Evolutionary conservation across 2,888 invertebrate genomes (phyloP).

Genomic region (Lasioglossum villosulum): DNA sequence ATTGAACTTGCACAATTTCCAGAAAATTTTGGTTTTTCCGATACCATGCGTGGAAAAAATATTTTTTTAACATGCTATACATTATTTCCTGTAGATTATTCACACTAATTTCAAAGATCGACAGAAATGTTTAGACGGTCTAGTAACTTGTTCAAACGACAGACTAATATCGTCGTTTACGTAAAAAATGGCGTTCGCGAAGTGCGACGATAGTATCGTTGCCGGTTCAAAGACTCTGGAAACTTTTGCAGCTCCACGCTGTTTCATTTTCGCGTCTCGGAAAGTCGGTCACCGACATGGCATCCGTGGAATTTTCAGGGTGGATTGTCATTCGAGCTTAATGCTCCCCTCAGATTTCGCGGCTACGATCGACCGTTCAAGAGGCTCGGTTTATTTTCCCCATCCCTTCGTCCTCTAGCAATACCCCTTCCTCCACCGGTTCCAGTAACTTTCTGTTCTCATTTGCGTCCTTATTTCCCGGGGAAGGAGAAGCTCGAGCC

Average conservation of each 20-base stretch:
- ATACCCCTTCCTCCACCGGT: neutral
- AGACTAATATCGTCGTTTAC: too few species aligned
- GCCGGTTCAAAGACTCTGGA: neutral
- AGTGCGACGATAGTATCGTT: neutral
- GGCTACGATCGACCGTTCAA: constrained; percentile 32
- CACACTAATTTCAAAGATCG: too few species aligned
- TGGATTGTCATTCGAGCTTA: constrained; percentile 2
- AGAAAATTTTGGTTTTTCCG: too few species aligned
- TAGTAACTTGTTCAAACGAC: too few species aligned
- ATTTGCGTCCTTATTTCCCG: constrained; percentile 45
- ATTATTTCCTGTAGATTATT: too few species aligned
- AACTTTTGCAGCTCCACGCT: neutral
- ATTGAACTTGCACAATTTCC: too few species aligned
- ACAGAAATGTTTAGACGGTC: too few species aligned
- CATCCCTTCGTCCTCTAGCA: neutral
- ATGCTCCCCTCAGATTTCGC: neutral
- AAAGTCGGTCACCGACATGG: neutral
- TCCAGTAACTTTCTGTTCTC: constrained; percentile 15
- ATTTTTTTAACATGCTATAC: too few species aligned
- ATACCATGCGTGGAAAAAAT: too few species aligned
- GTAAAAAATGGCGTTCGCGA: neutral
- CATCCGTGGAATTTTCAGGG: neutral
- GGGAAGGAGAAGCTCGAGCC: constrained; percentile 20
- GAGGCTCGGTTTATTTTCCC: constrained; percentile 22
- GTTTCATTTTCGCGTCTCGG: neutral